These are phyloP conservation scores for Moxostoma hubbsi DNA, from an alignment of 2,797 vertebrate species.

Conservation along the genomic window DNA sequence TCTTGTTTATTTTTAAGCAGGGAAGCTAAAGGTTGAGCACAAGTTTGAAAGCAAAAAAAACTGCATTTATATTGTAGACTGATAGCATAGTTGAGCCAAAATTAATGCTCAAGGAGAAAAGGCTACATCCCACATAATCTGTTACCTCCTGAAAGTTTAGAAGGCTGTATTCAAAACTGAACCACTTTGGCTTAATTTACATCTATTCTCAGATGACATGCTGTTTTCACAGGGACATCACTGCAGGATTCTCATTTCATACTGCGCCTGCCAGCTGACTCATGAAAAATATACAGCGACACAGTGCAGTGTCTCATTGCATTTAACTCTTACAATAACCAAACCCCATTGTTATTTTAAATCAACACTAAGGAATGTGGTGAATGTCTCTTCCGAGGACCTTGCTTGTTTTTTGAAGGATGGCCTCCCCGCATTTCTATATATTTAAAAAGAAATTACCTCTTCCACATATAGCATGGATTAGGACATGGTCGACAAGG, in stretches of 20 bases:
- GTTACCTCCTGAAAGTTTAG: neutral
- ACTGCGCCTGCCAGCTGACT: slow-evolving; percentile 24
- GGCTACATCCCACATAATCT: neutral
- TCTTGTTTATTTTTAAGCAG: too few species aligned
- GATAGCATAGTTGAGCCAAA: neutral
- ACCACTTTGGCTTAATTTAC: neutral
- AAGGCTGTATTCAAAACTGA: neutral
- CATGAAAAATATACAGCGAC: slow-evolving; percentile 31
- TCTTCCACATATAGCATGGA: slow-evolving; percentile 11
- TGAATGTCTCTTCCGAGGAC: slow-evolving; percentile 26
- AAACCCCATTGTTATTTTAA: slow-evolving; percentile 41
- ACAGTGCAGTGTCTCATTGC: slow-evolving; percentile 21
- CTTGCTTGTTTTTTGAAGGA: slow-evolving; percentile 48
- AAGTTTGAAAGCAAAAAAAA: slow-evolving; percentile 3
- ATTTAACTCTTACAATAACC: slow-evolving; percentile 48
- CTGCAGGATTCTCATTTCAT: slow-evolving; percentile 25
- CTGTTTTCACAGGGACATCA: slow-evolving; percentile 29
- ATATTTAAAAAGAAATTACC: slow-evolving; percentile 13
- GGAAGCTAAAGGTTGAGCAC: neutral
- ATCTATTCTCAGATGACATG: slow-evolving; percentile 21
- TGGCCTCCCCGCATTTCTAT: slow-evolving; percentile 22
- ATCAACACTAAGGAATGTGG: slow-evolving; percentile 44
- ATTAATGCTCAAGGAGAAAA: neutral
- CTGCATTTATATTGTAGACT: neutral
- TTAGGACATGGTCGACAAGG: neutral